A percentile compares a stretch with the other conserved stretches of the same genome.
phyloP scores from a whole-genome alignment of 2,113 vertebrate genomes.

The Aix galericulata region DNA sequence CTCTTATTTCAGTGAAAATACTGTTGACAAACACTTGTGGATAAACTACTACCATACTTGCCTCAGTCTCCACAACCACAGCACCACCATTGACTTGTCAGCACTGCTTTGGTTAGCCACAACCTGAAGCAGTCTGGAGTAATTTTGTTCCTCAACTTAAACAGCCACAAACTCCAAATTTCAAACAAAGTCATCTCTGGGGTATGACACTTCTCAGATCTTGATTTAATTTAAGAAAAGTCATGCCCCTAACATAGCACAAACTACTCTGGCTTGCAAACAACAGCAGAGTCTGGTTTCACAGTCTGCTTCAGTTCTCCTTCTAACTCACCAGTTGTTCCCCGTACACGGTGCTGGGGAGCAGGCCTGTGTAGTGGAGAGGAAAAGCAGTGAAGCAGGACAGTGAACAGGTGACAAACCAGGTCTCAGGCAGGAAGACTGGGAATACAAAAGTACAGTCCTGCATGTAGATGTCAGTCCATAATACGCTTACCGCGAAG shows the following conservation, averaged over 20 bases:
- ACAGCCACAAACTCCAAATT: background rate
- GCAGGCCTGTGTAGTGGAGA: background rate
- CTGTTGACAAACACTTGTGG: background rate
- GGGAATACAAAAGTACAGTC: background rate
- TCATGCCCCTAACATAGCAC: background rate
- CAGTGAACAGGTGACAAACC: background rate
- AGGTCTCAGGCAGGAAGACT: background rate
- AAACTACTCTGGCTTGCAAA: background rate
- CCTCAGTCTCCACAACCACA: background rate
- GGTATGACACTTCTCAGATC: background rate
- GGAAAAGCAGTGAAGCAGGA: background rate
- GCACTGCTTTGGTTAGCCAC: background rate
- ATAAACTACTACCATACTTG: background rate
- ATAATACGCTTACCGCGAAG: background rate
- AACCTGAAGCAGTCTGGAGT: background rate
- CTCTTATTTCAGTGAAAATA: background rate
- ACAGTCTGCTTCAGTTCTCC: background rate
- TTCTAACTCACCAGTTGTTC: background rate
- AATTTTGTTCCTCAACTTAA: background rate
- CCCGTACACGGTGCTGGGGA: too few species aligned
- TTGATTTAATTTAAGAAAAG: background rate
- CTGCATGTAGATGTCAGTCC: background rate
- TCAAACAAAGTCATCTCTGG: background rate
- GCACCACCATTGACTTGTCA: rapidly evolving
- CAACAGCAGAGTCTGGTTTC: background rate